Conservation (phyloP, 2,113 vertebrate genomes). For the Tinamus guttatus region DNA sequence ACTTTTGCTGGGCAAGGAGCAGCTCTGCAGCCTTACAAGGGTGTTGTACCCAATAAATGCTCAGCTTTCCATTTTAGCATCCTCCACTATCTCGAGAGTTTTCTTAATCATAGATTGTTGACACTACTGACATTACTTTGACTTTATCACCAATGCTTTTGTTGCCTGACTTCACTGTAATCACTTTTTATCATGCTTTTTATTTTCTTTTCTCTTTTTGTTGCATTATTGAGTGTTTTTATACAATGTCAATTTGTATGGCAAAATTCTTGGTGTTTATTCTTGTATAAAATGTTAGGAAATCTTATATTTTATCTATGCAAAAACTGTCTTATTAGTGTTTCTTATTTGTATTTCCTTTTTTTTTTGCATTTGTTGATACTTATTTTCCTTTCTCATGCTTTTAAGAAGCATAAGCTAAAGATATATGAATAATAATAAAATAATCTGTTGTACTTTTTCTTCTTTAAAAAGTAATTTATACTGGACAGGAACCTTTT, state of each 20-base stretch:
- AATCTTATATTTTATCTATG: not conserved
- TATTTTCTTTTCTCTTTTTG: too few relatives aligned
- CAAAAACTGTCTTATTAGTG: not conserved
- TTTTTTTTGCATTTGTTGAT: not conserved
- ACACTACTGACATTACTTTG: not conserved
- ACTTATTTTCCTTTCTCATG: not conserved
- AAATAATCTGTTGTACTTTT: fast-evolving
- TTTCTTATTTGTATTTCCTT: not conserved
- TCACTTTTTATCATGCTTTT: not conserved
- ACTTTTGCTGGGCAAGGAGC: not conserved
- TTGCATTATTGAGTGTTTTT: not conserved
- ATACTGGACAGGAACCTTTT: not conserved
- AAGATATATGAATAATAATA: not conserved
- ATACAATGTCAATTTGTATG: not conserved
- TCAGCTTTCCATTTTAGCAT: not conserved
- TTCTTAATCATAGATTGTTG: not conserved
- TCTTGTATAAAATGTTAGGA: not conserved
- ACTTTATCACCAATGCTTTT: not conserved
- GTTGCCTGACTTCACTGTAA: not conserved
- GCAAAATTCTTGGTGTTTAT: not conserved
- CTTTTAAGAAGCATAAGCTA: not conserved
- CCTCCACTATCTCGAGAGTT: not conserved
- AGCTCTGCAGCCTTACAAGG: not conserved
- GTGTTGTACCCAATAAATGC: not conserved
- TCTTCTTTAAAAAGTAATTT: not conserved